Base-by-base conservation (phyloP, 2,888 invertebrate genomes). In the Campoletis raptor region DNA sequence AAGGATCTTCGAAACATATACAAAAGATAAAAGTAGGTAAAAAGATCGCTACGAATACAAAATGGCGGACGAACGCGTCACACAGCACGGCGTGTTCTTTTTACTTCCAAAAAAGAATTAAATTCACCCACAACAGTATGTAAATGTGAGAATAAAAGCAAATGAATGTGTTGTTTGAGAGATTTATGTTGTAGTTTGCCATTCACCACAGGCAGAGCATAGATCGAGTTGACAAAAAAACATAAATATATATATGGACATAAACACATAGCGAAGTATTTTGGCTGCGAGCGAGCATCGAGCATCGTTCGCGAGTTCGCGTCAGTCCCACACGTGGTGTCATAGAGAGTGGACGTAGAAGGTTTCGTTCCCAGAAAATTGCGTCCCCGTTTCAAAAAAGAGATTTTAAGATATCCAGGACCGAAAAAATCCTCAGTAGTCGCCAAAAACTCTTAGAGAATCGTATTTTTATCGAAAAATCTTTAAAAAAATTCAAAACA, bases 291-390 rank as follows among this genome's bases (percentile, higher is more conserved):
- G 45, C 24, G n/a, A 48, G 48, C 30, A 30, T 24, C 45, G 48
- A 30, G 12, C 69, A n/a, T n/a, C n/a, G n/a, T n/a, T n/a, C n/a
- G n/a, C n/a, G n/a, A n/a, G n/a, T n/a, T 42, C 42, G n/a, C 45
- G 70, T 84, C 85, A 88, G 85, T 88, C 45, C 73, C 81, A 78
- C 88, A 88, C 88, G 88, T 88, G 88, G 87, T 79, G 78, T 72
- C 66, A 66, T 73, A 69, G 42, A 52, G 87, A 37, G 18, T 77
- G 72, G 88, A 83, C 81, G 66, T 73, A 45, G 4, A 18, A 45
- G 18, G 3, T n/a, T 9, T 0, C 42, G 30, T 15, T 30, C 61
- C 30, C 61, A 15, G 30, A 61, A 61, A 5, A 1, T 15, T 0
- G 30, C 30, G 61, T 7, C 61, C 30, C 30, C 30, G 30, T 61